A percentile compares a stretch with the other conserved stretches of the same genome.
Evolutionary conservation across 2,113 vertebrate species (phyloP).

Genomic region (Leuciscus idus): DNA sequence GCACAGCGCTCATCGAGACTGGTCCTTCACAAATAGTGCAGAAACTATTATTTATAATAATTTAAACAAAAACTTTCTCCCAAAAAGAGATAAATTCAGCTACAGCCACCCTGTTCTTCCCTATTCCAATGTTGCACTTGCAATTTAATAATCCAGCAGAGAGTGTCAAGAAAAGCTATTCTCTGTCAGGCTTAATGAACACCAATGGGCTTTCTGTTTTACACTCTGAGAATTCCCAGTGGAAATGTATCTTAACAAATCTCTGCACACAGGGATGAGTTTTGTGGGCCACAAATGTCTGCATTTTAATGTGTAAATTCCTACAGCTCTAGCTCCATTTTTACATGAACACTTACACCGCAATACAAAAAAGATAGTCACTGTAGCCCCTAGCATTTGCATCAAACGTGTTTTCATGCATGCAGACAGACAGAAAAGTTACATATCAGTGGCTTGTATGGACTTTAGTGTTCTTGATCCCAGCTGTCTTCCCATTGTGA

Average conservation of each 20-base stretch:
- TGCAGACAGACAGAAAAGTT: background rate
- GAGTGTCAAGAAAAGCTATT: conserved; percentile 24
- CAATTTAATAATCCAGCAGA: conserved; percentile 28
- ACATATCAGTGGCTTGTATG: background rate
- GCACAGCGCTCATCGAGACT: background rate
- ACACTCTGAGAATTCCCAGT: conserved; percentile 14
- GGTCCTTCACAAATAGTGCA: conserved; percentile 19
- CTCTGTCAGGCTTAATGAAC: conserved; percentile 39
- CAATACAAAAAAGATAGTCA: background rate
- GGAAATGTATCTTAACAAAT: conserved; percentile 31
- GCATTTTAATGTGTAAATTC: conserved; percentile 3
- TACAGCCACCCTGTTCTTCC: background rate
- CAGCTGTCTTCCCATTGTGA: background rate
- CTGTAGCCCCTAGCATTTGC: background rate
- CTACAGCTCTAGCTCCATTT: background rate
- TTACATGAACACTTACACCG: background rate
- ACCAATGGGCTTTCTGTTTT: conserved; percentile 33
- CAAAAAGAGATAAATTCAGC: background rate
- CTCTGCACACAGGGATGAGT: conserved; percentile 9
- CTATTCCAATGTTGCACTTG: conserved; percentile 9
- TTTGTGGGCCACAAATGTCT: conserved; percentile 27
- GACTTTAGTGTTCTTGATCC: background rate
- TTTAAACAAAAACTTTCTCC: background rate
- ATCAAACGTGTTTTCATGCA: background rate
- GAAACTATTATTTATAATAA: background rate